Evolutionary conservation across 2,113 vertebrate species (phyloP), one percentile per base, ranked within the genome.

Genomic region (Cyprinodon brontotheroides): DNA sequence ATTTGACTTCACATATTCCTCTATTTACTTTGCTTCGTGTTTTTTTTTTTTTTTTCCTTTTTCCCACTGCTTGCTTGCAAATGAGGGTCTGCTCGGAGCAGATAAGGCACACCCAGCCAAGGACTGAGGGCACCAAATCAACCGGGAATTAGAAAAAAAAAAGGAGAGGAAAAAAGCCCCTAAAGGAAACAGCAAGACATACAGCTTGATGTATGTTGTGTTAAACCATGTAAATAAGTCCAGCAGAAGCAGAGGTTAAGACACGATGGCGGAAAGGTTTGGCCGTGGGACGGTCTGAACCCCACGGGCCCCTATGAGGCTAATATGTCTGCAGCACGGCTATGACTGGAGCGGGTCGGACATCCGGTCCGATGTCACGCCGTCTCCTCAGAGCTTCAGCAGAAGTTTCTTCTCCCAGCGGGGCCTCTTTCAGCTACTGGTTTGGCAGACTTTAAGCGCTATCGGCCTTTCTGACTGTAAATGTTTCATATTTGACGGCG

Each of bases 101-200:
- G 92, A 94, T 94, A 94, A 94, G 92, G 79, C 79, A 83, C 85
- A 86, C 88, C 91, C 85, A 87, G 90, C 93, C 92, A 89, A 87
- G 88, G 90, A 89, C 85, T 80, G 86, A 90, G 93, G 93, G 92
- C 93, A 91, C 78, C 83, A 65, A 91, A 86, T 92, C 92, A 92
- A 78, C 77, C 85, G 87, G 84, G 86, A 88, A 84, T 86, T 84
- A 47, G 75, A 77, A 65, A 70, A 72, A 62, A 50, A 72, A 73
- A 62, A 73, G 65, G 61, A 74, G 81, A 79, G 81, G n/a, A 20
- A 20, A 77, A 88, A 86, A 85, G 77, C 81, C 87, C 84, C 85
- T 72, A 59, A 73, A 86, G 89, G 81, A 87, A 73, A 70, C 82
- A 74, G 84, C 74, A 73, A 86, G 83, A 86, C 75, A 59, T 79